Evolutionary conservation across 2,888 invertebrate species (phyloP), one percentile per base, ranked within the genome.

Genomic region (Priocnemis perturbator): DNA sequence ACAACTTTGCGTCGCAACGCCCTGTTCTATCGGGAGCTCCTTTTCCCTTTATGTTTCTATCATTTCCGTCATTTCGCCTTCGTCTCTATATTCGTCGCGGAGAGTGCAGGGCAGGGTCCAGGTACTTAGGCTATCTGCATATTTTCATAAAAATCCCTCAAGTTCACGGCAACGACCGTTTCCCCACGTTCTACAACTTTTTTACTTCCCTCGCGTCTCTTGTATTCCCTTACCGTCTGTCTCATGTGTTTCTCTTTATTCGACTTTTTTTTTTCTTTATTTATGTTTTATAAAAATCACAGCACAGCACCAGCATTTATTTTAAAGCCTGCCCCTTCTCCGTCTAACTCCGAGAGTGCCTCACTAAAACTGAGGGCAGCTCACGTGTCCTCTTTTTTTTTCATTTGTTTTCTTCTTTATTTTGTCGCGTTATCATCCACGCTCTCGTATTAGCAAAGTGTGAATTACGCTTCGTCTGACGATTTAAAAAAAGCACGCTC

Each of bases 41-140:
- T n/a, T 60, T 44, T 26, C 57, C 58, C 50, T 3, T 50, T 59
- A 66, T 62, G 57, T 68, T 60, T 71, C 60, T 59, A 69, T 76
- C 55, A 65, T 21, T 73, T 48, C 52, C 20, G 20, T 37, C 14
- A 9, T 37, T 37, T 37, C 37, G 44, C 48, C 19, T 53, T 73
- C 73, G 75, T 75, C 76, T 67, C 76, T 67, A 67, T 69, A 57
- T 74, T 37, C 71, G 69, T 75, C 78, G 78, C 83, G 84, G 83
- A 83, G 84, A 84, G 76, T 77, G 79, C 79, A 81, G 85, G 85
- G 84, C 82, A 85, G 86, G 81, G 77, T 86, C 85, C 86, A 87
- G 86, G 86, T 87, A 87, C 86, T 86, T 83, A 85, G 84, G 86
- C 86, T 87, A 87, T 85, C 83, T 85, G 83, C 78, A 82, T 84